Percentiles rank a stretch among this genome's conserved stretches.
These are phyloP conservation scores for Copsychus sechellarum DNA, from an alignment of 2,113 vertebrate genomes.

Conservation along the genomic window DNA sequence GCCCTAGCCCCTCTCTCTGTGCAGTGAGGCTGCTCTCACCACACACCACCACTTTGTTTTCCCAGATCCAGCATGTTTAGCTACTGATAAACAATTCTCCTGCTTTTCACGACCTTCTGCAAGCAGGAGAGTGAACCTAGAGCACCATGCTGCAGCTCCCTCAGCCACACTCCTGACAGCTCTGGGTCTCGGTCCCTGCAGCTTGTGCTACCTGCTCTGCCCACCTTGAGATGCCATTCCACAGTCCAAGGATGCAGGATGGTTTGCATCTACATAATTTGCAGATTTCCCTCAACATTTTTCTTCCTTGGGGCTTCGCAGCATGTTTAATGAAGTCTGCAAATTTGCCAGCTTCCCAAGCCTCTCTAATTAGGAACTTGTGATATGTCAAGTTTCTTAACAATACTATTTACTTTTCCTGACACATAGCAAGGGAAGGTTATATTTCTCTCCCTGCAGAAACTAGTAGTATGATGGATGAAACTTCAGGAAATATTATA, in stretches of 20 bases:
- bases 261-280: background rate
- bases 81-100: background rate
- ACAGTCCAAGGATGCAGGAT: background rate
- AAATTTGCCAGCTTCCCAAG: background rate
- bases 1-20: fast-evolving
- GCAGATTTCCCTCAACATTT: background rate
- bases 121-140: background rate
- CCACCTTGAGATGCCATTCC: background rate
- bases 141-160: background rate
- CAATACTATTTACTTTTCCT: slow-evolving; percentile 49
- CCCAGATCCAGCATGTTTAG: background rate
- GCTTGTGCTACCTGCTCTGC: background rate
- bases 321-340: background rate
- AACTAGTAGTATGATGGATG: slow-evolving; percentile 65
- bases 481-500: slow-evolving; percentile 58
- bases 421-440: slow-evolving; percentile 55
- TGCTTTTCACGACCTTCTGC: background rate
- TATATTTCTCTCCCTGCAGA: slow-evolving; percentile 54
- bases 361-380: slow-evolving; percentile 33
- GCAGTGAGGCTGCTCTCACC: background rate
- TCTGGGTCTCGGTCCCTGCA: background rate
- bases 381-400: slow-evolving; percentile 44
- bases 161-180: background rate
- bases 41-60: background rate
- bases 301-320: background rate